Base-by-base conservation (phyloP, 2,888 invertebrate genomes). In the Phortica magna region DNA sequence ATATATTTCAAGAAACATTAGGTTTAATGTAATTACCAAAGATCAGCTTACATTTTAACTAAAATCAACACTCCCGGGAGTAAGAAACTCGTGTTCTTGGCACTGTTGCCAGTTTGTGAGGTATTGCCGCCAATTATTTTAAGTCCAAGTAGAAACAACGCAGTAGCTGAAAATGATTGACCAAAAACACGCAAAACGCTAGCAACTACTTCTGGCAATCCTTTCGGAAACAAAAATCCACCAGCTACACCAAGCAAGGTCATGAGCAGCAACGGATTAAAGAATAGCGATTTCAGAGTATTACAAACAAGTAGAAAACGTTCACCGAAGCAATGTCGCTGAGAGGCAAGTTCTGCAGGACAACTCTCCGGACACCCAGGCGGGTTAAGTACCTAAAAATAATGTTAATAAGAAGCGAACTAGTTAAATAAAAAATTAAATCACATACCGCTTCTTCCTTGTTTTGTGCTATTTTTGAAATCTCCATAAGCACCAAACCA, bases 191-290 rank as follows among this genome's bases (percentile, higher is more conserved):
- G 93, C 77, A 98, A 93, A 78, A 97, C 94, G 65, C 95, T 95
- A 83, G 95, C 94, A 48, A 98, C 92, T 80, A 96, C 94, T 67
- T 94, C 91, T 14, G 98, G 98, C 74, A 98, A 91, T 10, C 95
- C 93, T 89, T 97, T 96, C 81, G 95, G 94, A 90, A 97, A 98
- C 57, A 95, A 91, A 79, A 97, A 93, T 91, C 98, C 98, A 55
- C 97, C 97, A 79, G 95, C 91, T 14, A 98, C 95, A 9, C 98
- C 98, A 79, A 98, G 92, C n/a, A 97, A 92, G 0, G 98, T 98
- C 98, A 98, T 98, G 73, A 97, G 93, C 17, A 98, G 94, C 75
- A 98, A 94, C 0, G 98, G 99, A 93, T 99, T 99, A 12, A 95
- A 93, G 78, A 96, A 93, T 73, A 98, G 95, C 73, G 96, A 96